These are phyloP conservation scores for Rhopalosiphum nymphaeae DNA, from an alignment of 2,888 invertebrate genomes.

Conservation along the genomic window DNA sequence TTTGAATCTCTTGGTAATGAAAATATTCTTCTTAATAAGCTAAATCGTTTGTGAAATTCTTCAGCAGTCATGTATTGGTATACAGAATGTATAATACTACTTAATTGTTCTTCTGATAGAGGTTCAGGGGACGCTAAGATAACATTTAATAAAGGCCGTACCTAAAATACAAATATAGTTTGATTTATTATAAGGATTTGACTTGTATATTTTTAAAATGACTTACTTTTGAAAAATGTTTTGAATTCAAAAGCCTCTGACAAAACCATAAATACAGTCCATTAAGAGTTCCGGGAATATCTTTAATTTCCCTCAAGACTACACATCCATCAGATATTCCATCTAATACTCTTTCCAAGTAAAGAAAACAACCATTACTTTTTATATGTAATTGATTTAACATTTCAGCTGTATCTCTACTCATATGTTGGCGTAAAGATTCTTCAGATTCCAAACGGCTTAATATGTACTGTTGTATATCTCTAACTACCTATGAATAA, in stretches of 20 bases:
- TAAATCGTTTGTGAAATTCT: constrained; percentile 84
- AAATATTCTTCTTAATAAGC: constrained; percentile 79
- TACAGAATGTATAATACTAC: constrained; percentile 84
- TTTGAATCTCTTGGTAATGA: constrained; percentile 72
- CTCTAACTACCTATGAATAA: constrained; percentile 83
- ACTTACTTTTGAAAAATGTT: constrained; percentile 85
- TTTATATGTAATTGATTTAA: constrained; percentile 95
- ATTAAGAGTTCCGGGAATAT: constrained; percentile 95
- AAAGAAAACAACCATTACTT: constrained; percentile 92
- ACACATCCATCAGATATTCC: constrained; percentile 95
- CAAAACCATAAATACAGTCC: constrained; percentile 96
- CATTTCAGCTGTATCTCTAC: constrained; percentile 92
- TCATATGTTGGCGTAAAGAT: constrained; percentile 87
- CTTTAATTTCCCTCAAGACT: constrained; percentile 88
- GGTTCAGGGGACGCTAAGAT: constrained; percentile 89
- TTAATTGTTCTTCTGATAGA: constrained; percentile 85
- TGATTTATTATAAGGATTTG: not conserved
- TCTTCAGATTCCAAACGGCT: constrained; percentile 91
- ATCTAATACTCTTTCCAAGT: constrained; percentile 88
- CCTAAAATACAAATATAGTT: constrained; percentile 68
- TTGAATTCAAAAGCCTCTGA: constrained; percentile 89
- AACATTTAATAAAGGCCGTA: constrained; percentile 86
- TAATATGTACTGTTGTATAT: constrained; percentile 95
- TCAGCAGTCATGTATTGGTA: constrained; percentile 83
- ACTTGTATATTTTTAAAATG: not conserved